These are phyloP conservation scores for Olivierus martensii DNA, from an alignment of 1,140 invertebrate species.

Conservation along the genomic window DNA sequence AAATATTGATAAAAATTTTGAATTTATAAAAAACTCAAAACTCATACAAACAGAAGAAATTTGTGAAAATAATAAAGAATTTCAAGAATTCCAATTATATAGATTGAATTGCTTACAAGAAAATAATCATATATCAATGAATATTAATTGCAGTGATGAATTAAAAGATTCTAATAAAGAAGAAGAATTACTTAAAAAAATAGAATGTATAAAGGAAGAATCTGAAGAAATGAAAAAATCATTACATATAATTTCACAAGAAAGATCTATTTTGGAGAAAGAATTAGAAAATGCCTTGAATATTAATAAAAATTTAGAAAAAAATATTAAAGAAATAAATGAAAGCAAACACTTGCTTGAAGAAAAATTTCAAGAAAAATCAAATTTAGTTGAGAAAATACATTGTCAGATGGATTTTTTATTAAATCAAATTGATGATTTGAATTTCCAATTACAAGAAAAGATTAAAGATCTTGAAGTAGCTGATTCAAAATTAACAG, in stretches of 20 bases:
- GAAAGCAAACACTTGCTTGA: background rate
- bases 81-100: too few species aligned
- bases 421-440: slow-evolving; percentile 5
- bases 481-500: background rate
- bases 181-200: background rate
- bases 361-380: background rate
- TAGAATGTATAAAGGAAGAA: background rate
- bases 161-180: background rate
- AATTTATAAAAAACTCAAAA: too few species aligned
- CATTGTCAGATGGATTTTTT: slow-evolving; percentile 10
- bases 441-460: slow-evolving; percentile 2
- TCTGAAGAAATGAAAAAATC: background rate
- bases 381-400: slow-evolving; percentile 8
- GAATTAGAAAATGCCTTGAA: background rate
- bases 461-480: slow-evolving; percentile 1
- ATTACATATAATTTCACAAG: background rate
- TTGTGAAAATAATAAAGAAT: too few species aligned
- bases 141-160: background rate
- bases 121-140: too few species aligned
- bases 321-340: background rate
- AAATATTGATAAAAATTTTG: too few species aligned
- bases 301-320: background rate
- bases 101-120: too few species aligned
- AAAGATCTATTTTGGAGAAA: background rate
- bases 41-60: too few species aligned